Evolutionary conservation across 2,797 vertebrate genomes (phyloP).

Genomic region (Oceanodroma leucorhoa): DNA sequence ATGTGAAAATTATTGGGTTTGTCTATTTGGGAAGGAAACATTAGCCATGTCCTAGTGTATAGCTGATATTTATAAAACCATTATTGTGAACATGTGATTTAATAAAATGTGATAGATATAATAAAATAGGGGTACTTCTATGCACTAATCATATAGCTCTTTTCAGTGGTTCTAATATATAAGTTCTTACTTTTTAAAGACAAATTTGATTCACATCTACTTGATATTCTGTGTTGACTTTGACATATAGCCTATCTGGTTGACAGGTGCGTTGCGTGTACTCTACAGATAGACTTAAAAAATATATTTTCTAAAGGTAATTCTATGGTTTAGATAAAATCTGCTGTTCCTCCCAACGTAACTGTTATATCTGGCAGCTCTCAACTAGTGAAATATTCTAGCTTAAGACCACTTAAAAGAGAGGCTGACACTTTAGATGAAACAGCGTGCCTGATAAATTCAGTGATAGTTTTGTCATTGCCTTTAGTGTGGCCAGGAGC

Average conservation of each 20-base stretch:
- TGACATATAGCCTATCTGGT: background rate
- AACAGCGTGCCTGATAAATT: background rate
- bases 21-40: background rate
- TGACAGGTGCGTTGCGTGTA: slow-evolving; percentile 6
- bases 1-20: background rate
- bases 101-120: background rate
- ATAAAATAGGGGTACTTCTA: background rate
- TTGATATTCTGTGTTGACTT: slow-evolving; percentile 35
- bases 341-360: background rate
- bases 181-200: slow-evolving; percentile 20
- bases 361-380: background rate
- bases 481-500: background rate
- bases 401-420: background rate
- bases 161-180: background rate
- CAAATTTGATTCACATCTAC: background rate
- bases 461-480: background rate
- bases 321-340: slow-evolving; percentile 30
- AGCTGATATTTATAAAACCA: background rate
- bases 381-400: background rate
- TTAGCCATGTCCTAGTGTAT: background rate
- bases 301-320: slow-evolving; percentile 25
- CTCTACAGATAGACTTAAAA: background rate
- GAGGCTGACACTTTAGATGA: background rate
- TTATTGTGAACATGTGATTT: background rate
- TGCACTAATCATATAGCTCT: background rate